These are phyloP conservation scores for Acanthosepion esculentum DNA, from an alignment of 2,888 invertebrate species.

Conservation along the genomic window DNA sequence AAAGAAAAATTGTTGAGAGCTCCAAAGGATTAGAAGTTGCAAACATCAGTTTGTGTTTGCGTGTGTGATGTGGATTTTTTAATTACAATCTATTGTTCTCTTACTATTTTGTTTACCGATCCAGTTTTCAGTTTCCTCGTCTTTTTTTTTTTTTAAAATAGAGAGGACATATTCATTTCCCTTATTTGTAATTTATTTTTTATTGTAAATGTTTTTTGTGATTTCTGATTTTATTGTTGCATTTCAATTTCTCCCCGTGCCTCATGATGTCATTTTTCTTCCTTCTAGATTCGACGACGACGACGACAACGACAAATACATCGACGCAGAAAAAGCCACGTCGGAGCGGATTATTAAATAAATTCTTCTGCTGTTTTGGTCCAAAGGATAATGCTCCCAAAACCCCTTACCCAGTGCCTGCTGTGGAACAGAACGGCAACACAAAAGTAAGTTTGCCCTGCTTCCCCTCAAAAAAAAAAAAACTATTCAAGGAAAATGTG, in stretches of 20 bases:
- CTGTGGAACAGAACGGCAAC: slow-evolving; percentile 68
- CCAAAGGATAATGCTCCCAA: slow-evolving; percentile 64
- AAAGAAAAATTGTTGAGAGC: too few species aligned
- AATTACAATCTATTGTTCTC: too few species aligned
- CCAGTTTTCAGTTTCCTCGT: too few species aligned
- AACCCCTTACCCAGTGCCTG: slow-evolving; percentile 64
- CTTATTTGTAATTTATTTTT: too few species aligned
- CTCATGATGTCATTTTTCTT: neutral
- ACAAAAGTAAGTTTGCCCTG: slow-evolving; percentile 59
- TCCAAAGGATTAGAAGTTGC: too few species aligned
- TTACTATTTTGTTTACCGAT: too few species aligned
- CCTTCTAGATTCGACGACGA: slow-evolving; percentile 64
- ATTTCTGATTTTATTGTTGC: neutral
- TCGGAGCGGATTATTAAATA: slow-evolving; percentile 85
- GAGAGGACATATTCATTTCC: too few species aligned
- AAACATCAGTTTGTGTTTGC: too few species aligned
- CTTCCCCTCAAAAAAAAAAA: neutral
- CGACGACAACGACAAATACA: slow-evolving; percentile 36
- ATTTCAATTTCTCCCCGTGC: neutral
- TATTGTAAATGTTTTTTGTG: too few species aligned
- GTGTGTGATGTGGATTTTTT: too few species aligned
- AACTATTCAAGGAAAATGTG: too few species aligned
- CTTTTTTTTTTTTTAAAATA: too few species aligned
- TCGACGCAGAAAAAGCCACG: slow-evolving; percentile 77
- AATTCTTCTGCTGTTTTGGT: slow-evolving; percentile 76